Evolutionary conservation across 2,888 invertebrate species (phyloP).

Genomic region (Anoplius nigerrimus): DNA sequence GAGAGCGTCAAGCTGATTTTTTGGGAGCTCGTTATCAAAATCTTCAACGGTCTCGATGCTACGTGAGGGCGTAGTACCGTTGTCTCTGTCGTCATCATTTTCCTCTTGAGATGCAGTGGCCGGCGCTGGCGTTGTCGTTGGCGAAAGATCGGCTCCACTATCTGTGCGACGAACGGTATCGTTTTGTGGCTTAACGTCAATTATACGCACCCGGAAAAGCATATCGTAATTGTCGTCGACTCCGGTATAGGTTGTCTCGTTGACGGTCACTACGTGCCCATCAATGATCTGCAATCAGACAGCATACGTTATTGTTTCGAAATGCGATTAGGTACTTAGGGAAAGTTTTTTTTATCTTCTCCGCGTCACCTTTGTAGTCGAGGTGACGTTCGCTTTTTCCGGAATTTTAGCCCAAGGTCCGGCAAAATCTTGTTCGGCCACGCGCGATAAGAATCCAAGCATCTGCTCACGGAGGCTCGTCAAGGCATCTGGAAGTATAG

Average conservation of each 20-base stretch:
- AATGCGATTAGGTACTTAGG: no score
- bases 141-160: constrained; percentile 42
- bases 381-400: constrained; percentile 69
- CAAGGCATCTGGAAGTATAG: constrained; percentile 57
- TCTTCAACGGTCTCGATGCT: constrained; percentile 71
- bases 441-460: constrained; percentile 46
- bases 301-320: not conserved
- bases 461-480: constrained; percentile 57
- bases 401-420: constrained; percentile 60
- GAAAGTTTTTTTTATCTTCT: no score
- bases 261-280: constrained; percentile 77
- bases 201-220: constrained; percentile 74
- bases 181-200: constrained; percentile 75
- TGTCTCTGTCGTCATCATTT: constrained; percentile 27
- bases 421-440: constrained; percentile 43
- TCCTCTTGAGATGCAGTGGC: no score
- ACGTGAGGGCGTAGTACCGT: constrained; percentile 50
- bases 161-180: constrained; percentile 37
- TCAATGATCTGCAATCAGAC: constrained; percentile 74
- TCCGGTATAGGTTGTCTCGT: constrained; percentile 76
- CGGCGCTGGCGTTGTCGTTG: constrained; percentile 25
- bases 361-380: constrained; percentile 70
- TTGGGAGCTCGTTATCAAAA: constrained; percentile 71
- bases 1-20: constrained; percentile 63
- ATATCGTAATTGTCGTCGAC: constrained; percentile 71